Evolutionary conservation across 2,888 invertebrate genomes (phyloP).

Genomic region (Campoplex capitator): DNA sequence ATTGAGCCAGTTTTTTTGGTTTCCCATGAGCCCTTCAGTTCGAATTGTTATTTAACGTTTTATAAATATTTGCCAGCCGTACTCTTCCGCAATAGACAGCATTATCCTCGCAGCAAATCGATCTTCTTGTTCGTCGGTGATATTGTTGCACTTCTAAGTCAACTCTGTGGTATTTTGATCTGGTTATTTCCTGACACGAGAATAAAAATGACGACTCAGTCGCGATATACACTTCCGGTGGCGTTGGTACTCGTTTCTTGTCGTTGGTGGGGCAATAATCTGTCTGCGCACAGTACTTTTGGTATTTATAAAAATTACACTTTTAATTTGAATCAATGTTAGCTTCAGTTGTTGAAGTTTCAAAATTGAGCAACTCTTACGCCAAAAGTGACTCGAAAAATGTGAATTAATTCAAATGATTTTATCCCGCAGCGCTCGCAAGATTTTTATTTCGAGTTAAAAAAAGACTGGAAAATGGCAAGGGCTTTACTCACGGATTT

Average conservation of each 20-base stretch:
- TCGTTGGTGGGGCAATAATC: slow-evolving; percentile 95
- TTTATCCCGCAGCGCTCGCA: slow-evolving; percentile 79
- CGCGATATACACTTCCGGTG: slow-evolving; percentile 88
- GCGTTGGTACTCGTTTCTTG: slow-evolving; percentile 89
- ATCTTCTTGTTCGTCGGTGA: slow-evolving; percentile 85
- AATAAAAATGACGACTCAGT: slow-evolving; percentile 52
- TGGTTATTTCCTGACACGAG: slow-evolving; percentile 88
- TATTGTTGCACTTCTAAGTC: slow-evolving; percentile 87
- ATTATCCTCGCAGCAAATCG: slow-evolving; percentile 27
- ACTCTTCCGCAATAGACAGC: slow-evolving; percentile 67
- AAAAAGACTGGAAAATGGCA: slow-evolving; percentile 86
- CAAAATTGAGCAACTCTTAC: too few species aligned
- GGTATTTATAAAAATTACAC: slow-evolving; percentile 66
- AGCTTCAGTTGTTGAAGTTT: too few species aligned
- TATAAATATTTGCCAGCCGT: slow-evolving; percentile 66
- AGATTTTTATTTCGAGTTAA: slow-evolving; percentile 85
- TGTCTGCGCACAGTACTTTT: slow-evolving; percentile 84
- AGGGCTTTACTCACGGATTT: slow-evolving; percentile 91
- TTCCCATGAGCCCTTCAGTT: neutral
- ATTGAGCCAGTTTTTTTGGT: too few species aligned
- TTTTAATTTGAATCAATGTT: neutral
- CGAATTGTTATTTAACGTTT: neutral
- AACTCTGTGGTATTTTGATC: slow-evolving; percentile 89
- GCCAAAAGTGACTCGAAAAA: too few species aligned
- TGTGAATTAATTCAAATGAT: neutral